Percentiles rank a stretch among this genome's conserved stretches.
phyloP scores from a whole-genome alignment of 2,888 invertebrate genomes.

The Neoscelio sp. region DNA sequence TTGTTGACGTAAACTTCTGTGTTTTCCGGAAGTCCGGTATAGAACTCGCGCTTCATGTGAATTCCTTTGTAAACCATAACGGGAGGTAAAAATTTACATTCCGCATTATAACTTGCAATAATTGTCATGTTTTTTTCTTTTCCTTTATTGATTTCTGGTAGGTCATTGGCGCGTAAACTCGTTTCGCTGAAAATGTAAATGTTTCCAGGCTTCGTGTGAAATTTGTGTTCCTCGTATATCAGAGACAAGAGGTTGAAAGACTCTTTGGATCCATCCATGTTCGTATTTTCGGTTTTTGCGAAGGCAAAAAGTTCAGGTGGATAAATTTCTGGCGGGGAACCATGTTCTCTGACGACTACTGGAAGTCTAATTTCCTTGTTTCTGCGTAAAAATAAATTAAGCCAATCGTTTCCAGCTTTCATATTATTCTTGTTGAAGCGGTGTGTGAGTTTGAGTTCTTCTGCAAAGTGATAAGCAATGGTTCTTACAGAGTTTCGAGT shows the following conservation, averaged over 20 bases:
- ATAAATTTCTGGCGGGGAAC: neutral
- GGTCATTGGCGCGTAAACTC: conserved; percentile 61
- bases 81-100: conserved; percentile 74
- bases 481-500: conserved; percentile 29
- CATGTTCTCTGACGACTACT: neutral
- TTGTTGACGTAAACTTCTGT: conserved; percentile 70
- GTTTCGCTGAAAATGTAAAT: conserved; percentile 45
- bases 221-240: neutral
- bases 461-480: conserved; percentile 59
- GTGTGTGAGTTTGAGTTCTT: conserved; percentile 40
- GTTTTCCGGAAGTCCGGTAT: conserved; percentile 69
- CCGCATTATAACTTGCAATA: conserved; percentile 78
- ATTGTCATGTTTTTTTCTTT: conserved; percentile 63
- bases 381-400: conserved; percentile 37
- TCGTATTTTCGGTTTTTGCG: conserved; percentile 7
- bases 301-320: conserved; percentile 15
- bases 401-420: conserved; percentile 61
- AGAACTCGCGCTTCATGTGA: conserved; percentile 71
- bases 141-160: neutral
- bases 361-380: conserved; percentile 31
- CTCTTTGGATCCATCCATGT: neutral
- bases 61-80: conserved; percentile 74
- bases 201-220: conserved; percentile 4
- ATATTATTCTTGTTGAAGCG: conserved; percentile 38
- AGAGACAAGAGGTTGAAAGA: conserved; percentile 3